Base-by-base conservation (phyloP, 2,113 vertebrate genomes). In the Abramis brama region DNA sequence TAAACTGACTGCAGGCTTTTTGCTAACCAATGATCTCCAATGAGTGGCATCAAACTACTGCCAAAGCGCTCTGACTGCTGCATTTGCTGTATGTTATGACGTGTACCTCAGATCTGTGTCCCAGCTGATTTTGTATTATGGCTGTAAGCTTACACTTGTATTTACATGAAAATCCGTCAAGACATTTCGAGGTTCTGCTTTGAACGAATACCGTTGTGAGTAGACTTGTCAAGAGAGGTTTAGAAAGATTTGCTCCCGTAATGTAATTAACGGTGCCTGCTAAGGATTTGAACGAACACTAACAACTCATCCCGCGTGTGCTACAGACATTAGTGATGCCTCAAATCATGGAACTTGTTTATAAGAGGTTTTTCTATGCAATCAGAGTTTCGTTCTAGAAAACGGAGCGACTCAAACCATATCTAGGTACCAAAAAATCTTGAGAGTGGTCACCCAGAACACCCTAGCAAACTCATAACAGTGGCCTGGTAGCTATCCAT, bases 51-150 rank as follows among this genome's bases (percentile, higher is more conserved):
- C 59, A 62, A 3, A 80, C 39, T 15, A 27, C 36, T 19, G 59
- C 7, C 78, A 80, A 47, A 80, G 15, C n/a, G 2, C 25, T 66
- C 23, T 62, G 23, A 60, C 36, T 43, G 3, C 57, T 39, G 15
- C 57, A 62, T 79, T 70, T 70, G 45, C 45, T 82, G 80, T 55
- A 36, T 70, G 70, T 43, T 21, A 36, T 70, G 80, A 82, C 27
- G 4, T 62, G 27, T 36, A 30, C 59, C 15, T 45, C 15, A 64
- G 59, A 80, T 80, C 79, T 43, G 23, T 25, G 13, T 23, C 23
- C 33, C 55, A n/a, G 30, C 21, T 13, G 52, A 59, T 36, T 36
- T n/a, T 79, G 11, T 33, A 21, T 79, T 59, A 23, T 39, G 23
- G 77, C 77, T 79, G 33, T 25, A 79, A 60, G 77, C 33, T 79